These are phyloP conservation scores for Athalia circularis DNA, from an alignment of 2,888 invertebrate genomes.

Conservation along the genomic window DNA sequence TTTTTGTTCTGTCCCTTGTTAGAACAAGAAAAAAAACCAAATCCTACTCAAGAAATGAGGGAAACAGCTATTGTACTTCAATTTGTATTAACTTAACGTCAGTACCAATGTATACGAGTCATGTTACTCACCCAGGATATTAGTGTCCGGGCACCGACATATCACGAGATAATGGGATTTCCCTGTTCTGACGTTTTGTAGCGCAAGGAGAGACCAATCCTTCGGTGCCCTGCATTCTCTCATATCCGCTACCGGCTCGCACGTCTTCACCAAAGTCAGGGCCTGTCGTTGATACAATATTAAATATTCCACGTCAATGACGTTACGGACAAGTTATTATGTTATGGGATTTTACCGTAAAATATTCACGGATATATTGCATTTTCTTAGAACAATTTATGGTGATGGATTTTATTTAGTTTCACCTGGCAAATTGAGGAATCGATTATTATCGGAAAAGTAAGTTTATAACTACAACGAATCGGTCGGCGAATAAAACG, in stretches of 20 bases:
- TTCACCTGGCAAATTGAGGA: background rate
- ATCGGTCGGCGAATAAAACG: background rate
- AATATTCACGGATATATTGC: background rate
- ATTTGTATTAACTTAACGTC: background rate
- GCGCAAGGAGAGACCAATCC: constrained; percentile 93
- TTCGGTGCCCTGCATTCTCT: constrained; percentile 90
- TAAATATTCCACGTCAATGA: background rate
- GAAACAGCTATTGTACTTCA: too few relatives aligned
- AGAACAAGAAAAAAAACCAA: too few relatives aligned
- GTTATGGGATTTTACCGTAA: background rate
- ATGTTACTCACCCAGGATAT: constrained; percentile 83
- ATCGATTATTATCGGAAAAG: background rate
- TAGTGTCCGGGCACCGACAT: constrained; percentile 91
- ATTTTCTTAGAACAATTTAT: background rate
- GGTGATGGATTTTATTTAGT: background rate
- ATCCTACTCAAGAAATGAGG: constrained; percentile 9
- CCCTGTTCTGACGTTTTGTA: constrained; percentile 94
- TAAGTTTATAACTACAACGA: too few relatives aligned
- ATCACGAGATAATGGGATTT: constrained; percentile 96
- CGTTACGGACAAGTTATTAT: too few relatives aligned
- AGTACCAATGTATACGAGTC: background rate
- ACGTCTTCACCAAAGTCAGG: constrained; percentile 93
- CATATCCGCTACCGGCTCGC: constrained; percentile 94
- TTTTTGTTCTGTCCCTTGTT: too few relatives aligned
- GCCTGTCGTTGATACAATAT: constrained; percentile 75